Conservation (phyloP, 2,888 invertebrate species). For the Melanostoma mellinum region DNA sequence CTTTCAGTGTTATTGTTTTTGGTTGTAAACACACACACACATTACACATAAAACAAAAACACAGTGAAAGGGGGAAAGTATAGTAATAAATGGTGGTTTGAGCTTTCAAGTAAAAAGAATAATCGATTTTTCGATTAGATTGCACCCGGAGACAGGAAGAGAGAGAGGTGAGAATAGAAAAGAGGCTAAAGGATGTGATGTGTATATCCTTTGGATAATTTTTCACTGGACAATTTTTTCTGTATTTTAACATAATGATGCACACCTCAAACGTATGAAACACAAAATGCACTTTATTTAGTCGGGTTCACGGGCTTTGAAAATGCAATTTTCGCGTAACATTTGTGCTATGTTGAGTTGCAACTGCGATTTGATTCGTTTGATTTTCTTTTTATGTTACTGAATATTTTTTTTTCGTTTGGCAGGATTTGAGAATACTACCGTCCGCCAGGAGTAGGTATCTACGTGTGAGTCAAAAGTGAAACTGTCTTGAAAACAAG, state of each 20-base stretch:
- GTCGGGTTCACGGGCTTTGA: conserved; percentile 77
- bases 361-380: conserved; percentile 67
- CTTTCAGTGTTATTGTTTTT: conserved; percentile 39
- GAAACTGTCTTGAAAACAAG: conserved; percentile 13
- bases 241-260: conserved; percentile 1
- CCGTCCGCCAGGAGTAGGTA: conserved; percentile 76
- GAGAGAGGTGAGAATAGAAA: conserved; percentile 19
- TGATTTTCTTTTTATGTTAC: conserved; percentile 26
- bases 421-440: conserved; percentile 65
- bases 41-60: conserved; percentile 29
- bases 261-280: conserved; percentile 60
- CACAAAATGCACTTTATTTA: conserved; percentile 68
- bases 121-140: conserved; percentile 71
- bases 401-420: conserved; percentile 46
- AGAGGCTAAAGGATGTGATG: conserved; percentile 28
- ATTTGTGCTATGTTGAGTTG: conserved; percentile 75
- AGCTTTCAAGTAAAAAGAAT: conserved; percentile 63
- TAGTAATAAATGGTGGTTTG: conserved; percentile 58
- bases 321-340: conserved; percentile 75
- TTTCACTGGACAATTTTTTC: conserved; percentile 36
- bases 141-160: conserved; percentile 42
- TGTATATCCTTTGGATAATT: conserved; percentile 56
- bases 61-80: conserved; percentile 39
- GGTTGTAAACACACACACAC: conserved; percentile 18
- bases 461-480: conserved; percentile 76